Conservation (phyloP, 2,113 vertebrate species). For the Dascyllus trimaculatus region DNA sequence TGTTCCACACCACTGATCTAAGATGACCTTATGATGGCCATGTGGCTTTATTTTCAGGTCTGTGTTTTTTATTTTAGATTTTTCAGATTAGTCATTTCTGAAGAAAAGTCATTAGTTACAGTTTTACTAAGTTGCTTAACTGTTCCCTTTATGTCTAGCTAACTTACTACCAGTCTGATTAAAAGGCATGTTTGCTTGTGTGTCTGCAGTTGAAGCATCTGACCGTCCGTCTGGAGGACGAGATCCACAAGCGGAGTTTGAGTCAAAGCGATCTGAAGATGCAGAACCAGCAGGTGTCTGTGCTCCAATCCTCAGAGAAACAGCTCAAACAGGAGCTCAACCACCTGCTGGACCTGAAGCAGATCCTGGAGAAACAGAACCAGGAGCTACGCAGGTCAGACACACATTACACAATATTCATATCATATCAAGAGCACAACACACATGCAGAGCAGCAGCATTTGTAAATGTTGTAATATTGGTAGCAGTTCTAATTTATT, state of each 20-base stretch:
- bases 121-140: too few species aligned
- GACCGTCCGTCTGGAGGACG: slow-evolving; percentile 92
- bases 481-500: slow-evolving; percentile 25
- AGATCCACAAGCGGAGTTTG: slow-evolving; percentile 90
- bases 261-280: slow-evolving; percentile 93
- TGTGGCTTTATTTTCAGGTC: background rate
- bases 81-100: too few species aligned
- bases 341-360: slow-evolving; percentile 93
- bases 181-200: background rate
- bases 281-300: slow-evolving; percentile 92
- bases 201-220: slow-evolving; percentile 90
- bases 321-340: slow-evolving; percentile 97
- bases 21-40: too few species aligned
- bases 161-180: background rate
- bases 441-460: background rate
- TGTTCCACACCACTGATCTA: too few species aligned
- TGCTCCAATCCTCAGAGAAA: slow-evolving; percentile 92
- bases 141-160: background rate
- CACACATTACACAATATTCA: background rate
- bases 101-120: background rate
- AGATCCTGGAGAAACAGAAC: slow-evolving; percentile 93
- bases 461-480: background rate
- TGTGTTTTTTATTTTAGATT: background rate
- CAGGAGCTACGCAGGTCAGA: slow-evolving; percentile 92
- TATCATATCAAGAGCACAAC: background rate